A percentile compares a stretch with the other conserved stretches of the same genome.
phyloP scores from a whole-genome alignment of 2,797 vertebrate species.

The Melanotaenia trifasciata region DNA sequence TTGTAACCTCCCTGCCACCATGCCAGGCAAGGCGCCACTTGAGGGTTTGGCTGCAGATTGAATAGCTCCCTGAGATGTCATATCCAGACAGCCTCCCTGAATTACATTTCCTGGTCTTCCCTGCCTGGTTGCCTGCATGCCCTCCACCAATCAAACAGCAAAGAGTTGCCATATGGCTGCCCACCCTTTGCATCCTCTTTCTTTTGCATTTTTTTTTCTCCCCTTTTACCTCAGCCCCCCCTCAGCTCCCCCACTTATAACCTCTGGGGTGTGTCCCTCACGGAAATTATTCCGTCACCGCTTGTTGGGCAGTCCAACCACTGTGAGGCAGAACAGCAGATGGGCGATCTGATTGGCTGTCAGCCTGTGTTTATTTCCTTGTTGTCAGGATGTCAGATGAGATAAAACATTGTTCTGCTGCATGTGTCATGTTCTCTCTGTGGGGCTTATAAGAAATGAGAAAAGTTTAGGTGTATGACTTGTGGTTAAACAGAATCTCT shows the following conservation, averaged over 20 bases:
- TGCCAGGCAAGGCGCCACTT: conserved; percentile 77
- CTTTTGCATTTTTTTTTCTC: background rate
- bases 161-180: conserved; percentile 55
- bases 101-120: conserved; percentile 80
- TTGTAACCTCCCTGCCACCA: conserved; percentile 78
- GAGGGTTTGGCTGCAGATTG: conserved; percentile 79
- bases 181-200: conserved; percentile 21
- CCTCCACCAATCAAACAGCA: conserved; percentile 70
- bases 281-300: conserved; percentile 55
- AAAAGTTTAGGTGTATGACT: conserved; percentile 63
- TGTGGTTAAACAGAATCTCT: conserved; percentile 52
- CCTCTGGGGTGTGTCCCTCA: conserved; percentile 65
- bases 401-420: conserved; percentile 70
- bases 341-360: conserved; percentile 79
- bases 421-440: conserved; percentile 67
- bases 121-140: conserved; percentile 73
- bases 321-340: conserved; percentile 69
- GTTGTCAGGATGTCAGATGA: conserved; percentile 72
- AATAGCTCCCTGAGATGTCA: conserved; percentile 81
- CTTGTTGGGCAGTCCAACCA: conserved; percentile 57
- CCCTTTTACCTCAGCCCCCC: conserved; percentile 12
- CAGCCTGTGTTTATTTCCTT: conserved; percentile 76
- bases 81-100: conserved; percentile 77
- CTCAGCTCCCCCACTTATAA: conserved; percentile 14
- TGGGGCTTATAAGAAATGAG: conserved; percentile 58